A percentile compares a stretch with the other conserved stretches of the same genome.
Evolutionary conservation across 2,888 invertebrate species (phyloP).

Genomic region (Zonitis immaculata): DNA sequence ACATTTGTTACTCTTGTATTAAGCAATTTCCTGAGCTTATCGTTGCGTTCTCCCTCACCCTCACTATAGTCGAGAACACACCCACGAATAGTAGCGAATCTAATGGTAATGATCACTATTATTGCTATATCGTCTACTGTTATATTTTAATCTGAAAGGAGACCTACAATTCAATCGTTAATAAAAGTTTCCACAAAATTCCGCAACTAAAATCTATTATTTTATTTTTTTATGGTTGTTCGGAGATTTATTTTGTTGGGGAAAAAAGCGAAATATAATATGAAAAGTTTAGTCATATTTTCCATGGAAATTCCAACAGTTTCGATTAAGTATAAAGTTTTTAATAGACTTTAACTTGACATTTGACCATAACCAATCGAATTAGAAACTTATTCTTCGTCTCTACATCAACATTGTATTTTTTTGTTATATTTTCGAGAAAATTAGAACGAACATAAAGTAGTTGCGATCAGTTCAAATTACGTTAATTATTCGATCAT

Average conservation of each 20-base stretch:
- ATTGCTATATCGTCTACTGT: too few relatives aligned
- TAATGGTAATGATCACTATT: neutral
- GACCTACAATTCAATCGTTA: too few relatives aligned
- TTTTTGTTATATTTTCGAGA: too few relatives aligned
- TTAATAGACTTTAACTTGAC: constrained; percentile 13
- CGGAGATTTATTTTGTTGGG: too few relatives aligned
- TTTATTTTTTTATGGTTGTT: too few relatives aligned
- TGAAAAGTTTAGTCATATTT: neutral
- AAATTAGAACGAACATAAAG: neutral
- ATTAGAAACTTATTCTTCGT: constrained; percentile 4
- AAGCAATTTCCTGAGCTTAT: constrained; percentile 30
- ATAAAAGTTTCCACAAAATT: too few relatives aligned
- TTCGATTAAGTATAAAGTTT: constrained; percentile 4
- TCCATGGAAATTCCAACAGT: neutral
- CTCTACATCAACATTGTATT: neutral
- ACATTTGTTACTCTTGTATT: constrained; percentile 30
- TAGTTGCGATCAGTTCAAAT: neutral
- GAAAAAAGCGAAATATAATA: too few relatives aligned
- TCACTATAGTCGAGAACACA: neutral
- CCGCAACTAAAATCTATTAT: too few relatives aligned
- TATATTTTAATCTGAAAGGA: too few relatives aligned
- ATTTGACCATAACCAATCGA: constrained; percentile 8
- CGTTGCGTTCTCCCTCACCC: constrained; percentile 15
- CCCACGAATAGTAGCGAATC: neutral
- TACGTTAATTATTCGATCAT: neutral